Evolutionary conservation across 2,113 vertebrate species (phyloP).

Genomic region (Hippopotamus amphibius): DNA sequence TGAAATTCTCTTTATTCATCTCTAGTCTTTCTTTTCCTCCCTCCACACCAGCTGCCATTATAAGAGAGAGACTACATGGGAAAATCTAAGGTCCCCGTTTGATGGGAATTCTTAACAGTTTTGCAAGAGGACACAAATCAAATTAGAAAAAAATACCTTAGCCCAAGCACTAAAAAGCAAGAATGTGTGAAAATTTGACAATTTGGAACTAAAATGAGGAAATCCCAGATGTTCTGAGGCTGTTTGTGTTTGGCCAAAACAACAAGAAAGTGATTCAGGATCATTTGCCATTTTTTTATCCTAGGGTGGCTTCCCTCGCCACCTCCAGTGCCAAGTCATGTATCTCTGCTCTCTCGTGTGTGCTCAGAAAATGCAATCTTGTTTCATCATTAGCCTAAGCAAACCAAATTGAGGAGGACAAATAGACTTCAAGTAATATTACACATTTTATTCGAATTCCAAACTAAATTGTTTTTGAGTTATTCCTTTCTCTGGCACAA

Average conservation of each 20-base stretch:
- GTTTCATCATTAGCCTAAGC: background rate
- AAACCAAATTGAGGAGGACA: background rate
- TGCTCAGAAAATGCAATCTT: background rate
- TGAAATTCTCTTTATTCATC: background rate
- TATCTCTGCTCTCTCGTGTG: background rate
- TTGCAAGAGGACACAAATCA: slow-evolving; percentile 63
- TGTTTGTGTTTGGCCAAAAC: slow-evolving; percentile 71
- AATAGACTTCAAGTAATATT: background rate
- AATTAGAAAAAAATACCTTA: slow-evolving; percentile 76
- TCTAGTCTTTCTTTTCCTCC: background rate
- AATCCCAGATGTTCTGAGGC: slow-evolving; percentile 74
- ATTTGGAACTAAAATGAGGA: slow-evolving; percentile 71
- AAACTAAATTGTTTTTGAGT: slow-evolving; percentile 19
- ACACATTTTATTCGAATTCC: background rate
- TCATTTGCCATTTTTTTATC: background rate
- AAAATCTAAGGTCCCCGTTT: slow-evolving; percentile 30
- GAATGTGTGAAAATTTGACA: slow-evolving; percentile 81
- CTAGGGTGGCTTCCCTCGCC: background rate
- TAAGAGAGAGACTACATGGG: background rate
- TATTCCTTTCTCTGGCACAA: background rate
- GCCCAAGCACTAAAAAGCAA: slow-evolving; percentile 71
- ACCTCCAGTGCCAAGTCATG: background rate
- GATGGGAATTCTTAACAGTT: slow-evolving; percentile 61
- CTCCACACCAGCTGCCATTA: background rate
- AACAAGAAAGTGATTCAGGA: slow-evolving; percentile 61